Evolutionary conservation across 2,113 vertebrate species (phyloP).

Genomic region (Damaliscus lunatus): DNA sequence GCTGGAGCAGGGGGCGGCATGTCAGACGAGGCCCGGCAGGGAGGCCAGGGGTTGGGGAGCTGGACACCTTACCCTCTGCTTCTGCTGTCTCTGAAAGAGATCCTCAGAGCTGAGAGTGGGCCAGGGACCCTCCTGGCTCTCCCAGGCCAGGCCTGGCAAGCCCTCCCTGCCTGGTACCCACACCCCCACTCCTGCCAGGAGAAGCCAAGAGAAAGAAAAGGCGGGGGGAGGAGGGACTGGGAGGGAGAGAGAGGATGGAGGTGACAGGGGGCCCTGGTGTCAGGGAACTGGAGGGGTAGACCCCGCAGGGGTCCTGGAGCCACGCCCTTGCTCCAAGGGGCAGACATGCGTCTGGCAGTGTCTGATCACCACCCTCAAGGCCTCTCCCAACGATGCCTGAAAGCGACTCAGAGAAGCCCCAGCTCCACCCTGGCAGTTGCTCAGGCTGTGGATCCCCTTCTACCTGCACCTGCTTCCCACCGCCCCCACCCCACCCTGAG

Average conservation of each 20-base stretch:
- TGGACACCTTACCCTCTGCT: no score
- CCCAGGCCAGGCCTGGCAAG: neutral
- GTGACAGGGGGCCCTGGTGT: no score
- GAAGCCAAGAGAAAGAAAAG: neutral
- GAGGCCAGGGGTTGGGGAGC: neutral
- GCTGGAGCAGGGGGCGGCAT: no score
- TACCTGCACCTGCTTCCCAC: accelerated
- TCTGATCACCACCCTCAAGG: neutral
- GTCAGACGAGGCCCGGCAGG: neutral
- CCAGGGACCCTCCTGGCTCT: neutral
- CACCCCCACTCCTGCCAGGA: neutral
- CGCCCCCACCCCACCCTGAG: no score
- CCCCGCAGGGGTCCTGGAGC: neutral
- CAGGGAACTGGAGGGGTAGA: neutral
- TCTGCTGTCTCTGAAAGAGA: neutral
- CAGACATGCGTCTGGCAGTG: neutral
- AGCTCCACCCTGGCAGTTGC: accelerated
- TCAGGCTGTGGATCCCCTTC: neutral
- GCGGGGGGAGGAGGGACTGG: no score
- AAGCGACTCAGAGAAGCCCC: neutral
- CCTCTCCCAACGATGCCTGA: neutral
- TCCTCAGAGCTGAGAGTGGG: neutral
- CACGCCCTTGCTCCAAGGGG: neutral
- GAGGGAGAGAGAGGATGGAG: neutral
- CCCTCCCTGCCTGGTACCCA: neutral